Evolutionary conservation across 2,888 invertebrate species (phyloP).

Genomic region (Eupeodes latifasciatus): DNA sequence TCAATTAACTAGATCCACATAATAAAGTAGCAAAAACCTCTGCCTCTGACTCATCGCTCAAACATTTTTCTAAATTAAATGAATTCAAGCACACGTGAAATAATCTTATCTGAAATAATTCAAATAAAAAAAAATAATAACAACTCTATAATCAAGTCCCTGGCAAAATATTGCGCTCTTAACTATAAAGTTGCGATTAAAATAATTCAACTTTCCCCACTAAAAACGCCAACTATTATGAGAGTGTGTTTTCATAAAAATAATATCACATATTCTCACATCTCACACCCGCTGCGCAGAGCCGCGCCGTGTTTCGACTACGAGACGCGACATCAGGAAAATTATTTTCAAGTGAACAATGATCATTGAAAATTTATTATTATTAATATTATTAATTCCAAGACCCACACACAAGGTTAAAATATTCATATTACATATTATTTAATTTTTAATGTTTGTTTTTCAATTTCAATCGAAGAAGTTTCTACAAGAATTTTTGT

Average conservation of each 20-base stretch:
- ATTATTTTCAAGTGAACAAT: slow-evolving; percentile 48
- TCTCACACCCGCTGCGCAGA: slow-evolving; percentile 23
- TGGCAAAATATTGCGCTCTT: slow-evolving; percentile 44
- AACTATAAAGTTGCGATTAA: slow-evolving; percentile 55
- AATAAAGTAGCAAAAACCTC: slow-evolving; percentile 13
- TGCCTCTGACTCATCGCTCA: slow-evolving; percentile 15
- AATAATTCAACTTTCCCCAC: slow-evolving; percentile 62
- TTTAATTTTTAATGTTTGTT: slow-evolving; percentile 1
- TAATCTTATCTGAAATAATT: slow-evolving; percentile 55
- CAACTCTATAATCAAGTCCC: slow-evolving; percentile 15
- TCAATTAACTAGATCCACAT: not conserved
- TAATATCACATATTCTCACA: slow-evolving; percentile 38
- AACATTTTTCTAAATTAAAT: slow-evolving; percentile 16
- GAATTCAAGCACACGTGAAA: slow-evolving; percentile 41
- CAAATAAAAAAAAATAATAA: not conserved
- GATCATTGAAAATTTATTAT: slow-evolving; percentile 13
- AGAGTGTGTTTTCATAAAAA: slow-evolving; percentile 33
- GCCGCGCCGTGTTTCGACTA: no score
- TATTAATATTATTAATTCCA: slow-evolving; percentile 47
- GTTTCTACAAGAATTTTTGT: slow-evolving; percentile 30
- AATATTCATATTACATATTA: slow-evolving; percentile 26
- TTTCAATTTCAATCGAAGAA: not conserved
- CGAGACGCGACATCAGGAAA: not conserved
- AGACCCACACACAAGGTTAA: slow-evolving; percentile 64
- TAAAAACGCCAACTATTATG: slow-evolving; percentile 18